Percentiles rank a stretch among this genome's conserved stretches.
These are phyloP conservation scores for Protodeltote pygarga DNA, from an alignment of 2,888 invertebrate species.

Conservation along the genomic window DNA sequence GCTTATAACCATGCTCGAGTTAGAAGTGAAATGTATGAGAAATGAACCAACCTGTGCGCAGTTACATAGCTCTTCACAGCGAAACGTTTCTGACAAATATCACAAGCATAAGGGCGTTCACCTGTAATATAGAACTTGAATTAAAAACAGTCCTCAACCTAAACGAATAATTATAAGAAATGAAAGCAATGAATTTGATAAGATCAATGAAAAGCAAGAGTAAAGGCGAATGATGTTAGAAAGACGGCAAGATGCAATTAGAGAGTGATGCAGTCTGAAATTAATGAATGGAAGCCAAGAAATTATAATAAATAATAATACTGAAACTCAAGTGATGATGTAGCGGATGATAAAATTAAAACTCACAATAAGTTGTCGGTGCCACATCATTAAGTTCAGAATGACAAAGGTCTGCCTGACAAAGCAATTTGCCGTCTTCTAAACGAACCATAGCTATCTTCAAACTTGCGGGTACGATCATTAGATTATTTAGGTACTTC, in stretches of 20 bases:
- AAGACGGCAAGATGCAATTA: slow-evolving; percentile 87
- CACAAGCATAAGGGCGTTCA: slow-evolving; percentile 92
- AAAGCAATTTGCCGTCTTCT: slow-evolving; percentile 85
- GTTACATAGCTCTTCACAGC: slow-evolving; percentile 94
- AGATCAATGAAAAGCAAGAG: slow-evolving; percentile 62
- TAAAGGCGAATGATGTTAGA: slow-evolving; percentile 77
- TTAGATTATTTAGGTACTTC: slow-evolving; percentile 11
- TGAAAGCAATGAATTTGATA: slow-evolving; percentile 36
- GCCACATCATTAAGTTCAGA: slow-evolving; percentile 80
- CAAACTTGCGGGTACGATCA: slow-evolving; percentile 29
- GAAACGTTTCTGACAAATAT: slow-evolving; percentile 93
- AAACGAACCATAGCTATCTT: slow-evolving; percentile 52
- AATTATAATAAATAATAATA: slow-evolving; percentile 71
- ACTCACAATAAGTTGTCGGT: slow-evolving; percentile 76
- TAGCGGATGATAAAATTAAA: slow-evolving; percentile 67
- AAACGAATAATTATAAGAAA: slow-evolving; percentile 18
- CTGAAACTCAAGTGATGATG: slow-evolving; percentile 75
- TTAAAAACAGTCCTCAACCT: slow-evolving; percentile 9
- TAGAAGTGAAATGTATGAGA: neutral
- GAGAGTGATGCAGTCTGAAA: slow-evolving; percentile 78
- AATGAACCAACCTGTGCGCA: slow-evolving; percentile 88
- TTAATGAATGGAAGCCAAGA: slow-evolving; percentile 76
- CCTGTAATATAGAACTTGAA: slow-evolving; percentile 77
- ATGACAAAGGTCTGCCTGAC: slow-evolving; percentile 61
- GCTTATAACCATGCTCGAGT: too few relatives aligned